These are phyloP conservation scores for Glyptemys insculpta DNA, from an alignment of 2,797 vertebrate genomes.

Conservation along the genomic window DNA sequence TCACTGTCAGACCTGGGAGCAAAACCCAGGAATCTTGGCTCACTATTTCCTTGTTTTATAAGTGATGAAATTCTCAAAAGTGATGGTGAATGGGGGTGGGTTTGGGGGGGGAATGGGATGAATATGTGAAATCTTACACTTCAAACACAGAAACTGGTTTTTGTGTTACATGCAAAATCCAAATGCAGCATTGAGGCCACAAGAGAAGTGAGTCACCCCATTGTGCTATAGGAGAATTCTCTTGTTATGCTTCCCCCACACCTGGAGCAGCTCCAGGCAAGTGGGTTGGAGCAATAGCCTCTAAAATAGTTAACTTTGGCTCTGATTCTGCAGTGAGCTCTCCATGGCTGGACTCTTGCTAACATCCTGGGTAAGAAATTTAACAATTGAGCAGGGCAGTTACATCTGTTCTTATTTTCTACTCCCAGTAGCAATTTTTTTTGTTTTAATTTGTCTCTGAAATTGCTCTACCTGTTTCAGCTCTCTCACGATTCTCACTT, in stretches of 20 bases:
- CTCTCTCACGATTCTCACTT: not conserved
- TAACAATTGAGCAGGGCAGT: not conserved
- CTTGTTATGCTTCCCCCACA: not conserved
- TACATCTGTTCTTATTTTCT: not conserved
- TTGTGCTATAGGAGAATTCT: not conserved
- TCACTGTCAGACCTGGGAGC: not conserved
- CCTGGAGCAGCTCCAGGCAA: not conserved
- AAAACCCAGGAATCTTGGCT: not conserved
- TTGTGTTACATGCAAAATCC: fast-evolving
- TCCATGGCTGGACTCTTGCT: not conserved
- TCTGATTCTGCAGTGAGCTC: not conserved
- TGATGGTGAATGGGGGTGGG: not conserved
- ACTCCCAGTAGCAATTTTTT: not conserved
- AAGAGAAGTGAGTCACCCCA: fast-evolving
- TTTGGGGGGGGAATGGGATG: fast-evolving
- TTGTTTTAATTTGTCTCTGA: not conserved
- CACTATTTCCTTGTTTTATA: not conserved
- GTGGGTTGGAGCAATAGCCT: not conserved
- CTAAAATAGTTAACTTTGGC: not conserved
- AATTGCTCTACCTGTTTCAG: not conserved
- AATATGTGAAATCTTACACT: not conserved
- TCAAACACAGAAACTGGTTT: not conserved
- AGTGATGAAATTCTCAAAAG: not conserved
- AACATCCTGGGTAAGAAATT: not conserved
- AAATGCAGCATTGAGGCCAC: fast-evolving